These are phyloP conservation scores for Pomatostomus ruficeps DNA, from an alignment of 2,113 vertebrate genomes.

Conservation along the genomic window DNA sequence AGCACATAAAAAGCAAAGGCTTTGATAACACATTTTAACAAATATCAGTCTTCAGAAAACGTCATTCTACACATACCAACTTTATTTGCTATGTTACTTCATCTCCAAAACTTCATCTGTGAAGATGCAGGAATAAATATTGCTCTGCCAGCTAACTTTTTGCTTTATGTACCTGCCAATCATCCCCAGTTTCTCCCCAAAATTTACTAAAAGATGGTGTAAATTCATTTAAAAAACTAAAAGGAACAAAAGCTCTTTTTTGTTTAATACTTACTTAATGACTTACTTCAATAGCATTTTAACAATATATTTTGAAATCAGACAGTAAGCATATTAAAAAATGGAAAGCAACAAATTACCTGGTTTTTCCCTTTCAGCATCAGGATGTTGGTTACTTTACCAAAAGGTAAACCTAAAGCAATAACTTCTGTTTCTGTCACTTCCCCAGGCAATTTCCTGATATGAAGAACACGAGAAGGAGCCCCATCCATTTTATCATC, in stretches of 20 bases:
- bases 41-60: not conserved
- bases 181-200: fast-evolving
- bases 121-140: not conserved
- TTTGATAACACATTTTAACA: not conserved
- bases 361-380: constrained; percentile 98
- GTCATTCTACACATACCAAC: not conserved
- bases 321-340: not conserved
- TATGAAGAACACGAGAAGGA: constrained; percentile 95
- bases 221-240: not conserved
- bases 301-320: not conserved
- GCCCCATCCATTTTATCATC: constrained; percentile 90
- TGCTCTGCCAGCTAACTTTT: not conserved
- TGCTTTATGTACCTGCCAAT: not conserved
- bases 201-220: not conserved
- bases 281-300: not conserved
- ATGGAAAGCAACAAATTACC: constrained; percentile 65
- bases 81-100: not conserved
- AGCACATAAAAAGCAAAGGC: not conserved
- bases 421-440: constrained; percentile 96
- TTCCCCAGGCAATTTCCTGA: constrained; percentile 93
- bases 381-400: constrained; percentile 97
- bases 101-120: not conserved
- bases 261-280: not conserved
- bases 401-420: constrained; percentile 93
- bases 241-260: not conserved